A percentile compares a stretch with the other conserved stretches of the same genome.
Evolutionary conservation across 2,113 vertebrate species (phyloP).

Genomic region (Ctenodactylus gundi): DNA sequence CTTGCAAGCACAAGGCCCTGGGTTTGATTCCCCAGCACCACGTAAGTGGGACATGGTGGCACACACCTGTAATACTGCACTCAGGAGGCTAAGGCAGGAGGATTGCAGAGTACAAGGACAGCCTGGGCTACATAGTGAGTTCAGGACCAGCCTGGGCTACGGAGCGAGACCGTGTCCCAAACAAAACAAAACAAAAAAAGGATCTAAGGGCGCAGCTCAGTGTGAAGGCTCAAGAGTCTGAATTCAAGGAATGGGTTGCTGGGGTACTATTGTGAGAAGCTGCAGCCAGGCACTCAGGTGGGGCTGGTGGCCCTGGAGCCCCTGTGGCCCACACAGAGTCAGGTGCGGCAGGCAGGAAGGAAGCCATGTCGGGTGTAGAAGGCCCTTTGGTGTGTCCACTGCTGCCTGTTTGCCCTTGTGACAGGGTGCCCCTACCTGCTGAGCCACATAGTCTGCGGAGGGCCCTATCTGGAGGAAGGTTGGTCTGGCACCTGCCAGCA

Average conservation of each 20-base stretch:
- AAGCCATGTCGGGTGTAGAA: neutral
- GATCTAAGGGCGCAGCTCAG: too few relatives aligned
- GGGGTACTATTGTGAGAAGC: neutral
- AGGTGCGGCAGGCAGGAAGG: neutral
- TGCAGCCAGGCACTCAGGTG: neutral
- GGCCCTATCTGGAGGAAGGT: neutral
- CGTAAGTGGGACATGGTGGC: too few relatives aligned
- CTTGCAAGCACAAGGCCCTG: too few relatives aligned
- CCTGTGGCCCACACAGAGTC: neutral
- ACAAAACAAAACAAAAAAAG: too few relatives aligned
- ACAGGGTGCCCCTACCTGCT: neutral
- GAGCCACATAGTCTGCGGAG: neutral
- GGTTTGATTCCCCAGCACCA: too few relatives aligned
- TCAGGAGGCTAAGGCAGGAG: too few relatives aligned
- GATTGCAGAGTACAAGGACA: too few relatives aligned
- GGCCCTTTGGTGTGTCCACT: neutral
- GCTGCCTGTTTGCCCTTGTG: neutral
- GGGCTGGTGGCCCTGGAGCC: neutral
- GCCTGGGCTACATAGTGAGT: too few relatives aligned
- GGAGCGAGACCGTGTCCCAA: too few relatives aligned
- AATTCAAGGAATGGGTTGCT: neutral
- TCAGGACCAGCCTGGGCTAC: too few relatives aligned
- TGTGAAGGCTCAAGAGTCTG: too few relatives aligned
- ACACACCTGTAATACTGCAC: too few relatives aligned
- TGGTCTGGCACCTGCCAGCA: neutral